phyloP scores from a whole-genome alignment of 1,140 invertebrate species.

The Zeugodacus cucurbitae region DNA sequence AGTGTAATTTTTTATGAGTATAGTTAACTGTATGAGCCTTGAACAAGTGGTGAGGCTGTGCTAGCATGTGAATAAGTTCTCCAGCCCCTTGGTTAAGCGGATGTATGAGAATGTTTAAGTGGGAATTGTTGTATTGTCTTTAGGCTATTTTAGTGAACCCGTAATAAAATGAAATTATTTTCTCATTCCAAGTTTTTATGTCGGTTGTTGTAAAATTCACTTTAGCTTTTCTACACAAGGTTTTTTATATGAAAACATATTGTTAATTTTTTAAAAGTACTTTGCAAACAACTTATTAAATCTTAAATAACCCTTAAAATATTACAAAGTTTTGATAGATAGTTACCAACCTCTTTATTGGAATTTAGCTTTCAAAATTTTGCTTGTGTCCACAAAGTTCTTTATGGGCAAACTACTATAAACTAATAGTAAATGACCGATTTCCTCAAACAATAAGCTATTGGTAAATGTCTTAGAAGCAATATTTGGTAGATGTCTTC shows the following conservation, averaged over 20 bases:
- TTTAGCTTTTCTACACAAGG: background rate
- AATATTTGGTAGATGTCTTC: too few relatives aligned
- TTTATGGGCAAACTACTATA: too few relatives aligned
- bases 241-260: background rate
- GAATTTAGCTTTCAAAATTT: too few relatives aligned
- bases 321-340: too few relatives aligned
- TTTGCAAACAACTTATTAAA: background rate
- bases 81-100: background rate
- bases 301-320: too few relatives aligned
- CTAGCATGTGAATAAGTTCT: background rate
- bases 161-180: constrained; percentile 22
- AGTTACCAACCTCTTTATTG: too few relatives aligned
- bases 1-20: constrained; percentile 10
- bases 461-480: too few relatives aligned
- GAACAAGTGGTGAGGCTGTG: too few relatives aligned
- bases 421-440: too few relatives aligned
- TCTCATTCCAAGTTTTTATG: background rate
- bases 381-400: too few relatives aligned
- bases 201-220: background rate
- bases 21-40: background rate
- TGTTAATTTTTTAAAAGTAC: background rate
- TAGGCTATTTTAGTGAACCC: background rate
- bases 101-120: constrained; percentile 12
- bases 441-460: too few relatives aligned
- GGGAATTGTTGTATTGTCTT: constrained; percentile 28